Percentiles rank a stretch among this genome's conserved stretches.
Conservation (phyloP, 2,113 vertebrate genomes). For the Merops nubicus region DNA sequence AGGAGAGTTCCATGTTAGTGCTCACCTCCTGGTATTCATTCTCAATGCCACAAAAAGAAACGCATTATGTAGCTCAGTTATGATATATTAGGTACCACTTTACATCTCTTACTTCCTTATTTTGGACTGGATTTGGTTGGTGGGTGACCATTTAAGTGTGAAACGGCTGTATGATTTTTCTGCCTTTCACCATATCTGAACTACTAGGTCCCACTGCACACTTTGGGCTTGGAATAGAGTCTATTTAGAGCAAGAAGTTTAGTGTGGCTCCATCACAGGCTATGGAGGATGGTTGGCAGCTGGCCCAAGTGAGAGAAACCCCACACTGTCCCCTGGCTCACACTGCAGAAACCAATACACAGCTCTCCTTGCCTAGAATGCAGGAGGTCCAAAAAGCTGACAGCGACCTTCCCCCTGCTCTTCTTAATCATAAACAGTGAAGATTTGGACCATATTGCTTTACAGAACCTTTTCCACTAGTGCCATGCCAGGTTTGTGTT, state of each 20-base stretch:
- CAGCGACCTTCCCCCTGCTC: background rate
- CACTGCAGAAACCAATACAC: background rate
- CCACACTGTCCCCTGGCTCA: background rate
- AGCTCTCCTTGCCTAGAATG: background rate
- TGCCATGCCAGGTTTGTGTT: background rate
- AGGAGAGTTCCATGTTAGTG: background rate
- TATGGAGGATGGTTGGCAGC: background rate
- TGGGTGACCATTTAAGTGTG: fast-evolving
- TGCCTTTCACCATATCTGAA: background rate
- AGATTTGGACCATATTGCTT: background rate
- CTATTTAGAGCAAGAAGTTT: background rate
- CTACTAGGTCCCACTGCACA: background rate
- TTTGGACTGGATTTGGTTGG: background rate
- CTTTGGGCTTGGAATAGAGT: background rate
- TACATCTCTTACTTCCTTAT: background rate
- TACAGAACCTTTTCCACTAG: background rate
- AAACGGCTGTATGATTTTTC: background rate
- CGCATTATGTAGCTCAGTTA: background rate
- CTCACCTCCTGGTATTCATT: background rate
- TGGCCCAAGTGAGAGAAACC: background rate
- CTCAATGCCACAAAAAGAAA: background rate
- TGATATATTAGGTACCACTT: background rate
- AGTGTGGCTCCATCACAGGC: background rate
- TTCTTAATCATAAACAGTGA: background rate
- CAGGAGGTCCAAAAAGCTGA: background rate